phyloP scores from a whole-genome alignment of 2,797 vertebrate genomes.

The Notoglanidium macrostoma region DNA sequence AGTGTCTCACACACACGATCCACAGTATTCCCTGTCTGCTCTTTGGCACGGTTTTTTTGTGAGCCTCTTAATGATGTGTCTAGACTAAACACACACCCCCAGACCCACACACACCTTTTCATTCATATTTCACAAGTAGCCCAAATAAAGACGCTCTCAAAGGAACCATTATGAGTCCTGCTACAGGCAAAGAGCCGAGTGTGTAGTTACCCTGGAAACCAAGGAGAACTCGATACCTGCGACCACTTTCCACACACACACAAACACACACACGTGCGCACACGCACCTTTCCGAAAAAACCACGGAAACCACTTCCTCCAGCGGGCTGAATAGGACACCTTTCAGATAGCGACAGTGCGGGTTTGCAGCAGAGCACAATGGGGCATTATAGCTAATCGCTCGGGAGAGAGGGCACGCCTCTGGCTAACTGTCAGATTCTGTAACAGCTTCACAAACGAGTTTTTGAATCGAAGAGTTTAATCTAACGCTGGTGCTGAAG shows the following conservation, averaged over 20 bases:
- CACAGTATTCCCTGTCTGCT: neutral
- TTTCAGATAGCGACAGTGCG: slow-evolving; percentile 63
- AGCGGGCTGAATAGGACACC: slow-evolving; percentile 67
- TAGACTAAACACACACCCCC: slow-evolving; percentile 59
- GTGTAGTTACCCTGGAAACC: slow-evolving; percentile 73
- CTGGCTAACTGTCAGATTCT: neutral
- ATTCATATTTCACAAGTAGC: slow-evolving; percentile 67
- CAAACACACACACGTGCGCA: slow-evolving; percentile 24
- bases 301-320: slow-evolving; percentile 62
- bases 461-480: neutral
- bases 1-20: neutral
- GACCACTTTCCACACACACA: slow-evolving; percentile 64
- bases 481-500: neutral
- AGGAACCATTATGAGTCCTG: slow-evolving; percentile 70
- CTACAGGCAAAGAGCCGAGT: slow-evolving; percentile 67
- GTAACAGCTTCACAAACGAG: neutral
- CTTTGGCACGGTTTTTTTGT: slow-evolving; percentile 34
- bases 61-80: slow-evolving; percentile 61
- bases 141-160: slow-evolving; percentile 74
- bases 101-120: slow-evolving; percentile 37
- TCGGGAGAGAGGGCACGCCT: slow-evolving; percentile 2
- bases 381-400: slow-evolving; percentile 59
- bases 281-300: slow-evolving; percentile 55
- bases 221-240: slow-evolving; percentile 71
- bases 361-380: slow-evolving; percentile 66